Evolutionary conservation across 2,113 vertebrate genomes (phyloP).

Genomic region (Butorides virescens): DNA sequence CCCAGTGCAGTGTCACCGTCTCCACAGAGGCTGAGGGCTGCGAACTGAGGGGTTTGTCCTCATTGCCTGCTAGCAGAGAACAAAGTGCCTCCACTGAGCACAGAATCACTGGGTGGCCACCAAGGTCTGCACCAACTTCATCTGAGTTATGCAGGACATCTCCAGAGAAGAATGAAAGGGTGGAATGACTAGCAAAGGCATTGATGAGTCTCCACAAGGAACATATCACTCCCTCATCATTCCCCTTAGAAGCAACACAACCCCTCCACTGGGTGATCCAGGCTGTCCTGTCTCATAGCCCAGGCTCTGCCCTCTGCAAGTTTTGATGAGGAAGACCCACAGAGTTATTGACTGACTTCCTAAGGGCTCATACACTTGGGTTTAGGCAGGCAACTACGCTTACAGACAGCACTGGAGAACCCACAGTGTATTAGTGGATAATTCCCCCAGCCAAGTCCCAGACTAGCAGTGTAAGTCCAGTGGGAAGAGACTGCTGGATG

Average conservation of each 20-base stretch:
- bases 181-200: background rate
- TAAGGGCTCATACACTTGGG: background rate
- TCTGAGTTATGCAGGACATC: fast-evolving
- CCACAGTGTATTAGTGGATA: background rate
- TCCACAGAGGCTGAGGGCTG: background rate
- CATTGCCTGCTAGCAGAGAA: background rate
- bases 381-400: background rate
- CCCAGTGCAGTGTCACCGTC: background rate
- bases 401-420: background rate
- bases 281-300: background rate
- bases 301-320: background rate
- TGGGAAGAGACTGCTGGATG: background rate
- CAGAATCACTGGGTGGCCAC: background rate
- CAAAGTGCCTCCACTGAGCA: background rate
- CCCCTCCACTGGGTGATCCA: background rate
- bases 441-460: background rate
- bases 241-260: background rate
- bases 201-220: background rate
- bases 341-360: background rate
- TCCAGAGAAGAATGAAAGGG: background rate
- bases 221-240: background rate
- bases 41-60: background rate
- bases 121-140: background rate
- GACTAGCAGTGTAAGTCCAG: background rate
- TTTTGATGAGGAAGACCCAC: background rate